A percentile compares a stretch with the other conserved stretches of the same genome.
Conservation (phyloP, 1,140 invertebrate species). For the Hormaphis cornu region DNA sequence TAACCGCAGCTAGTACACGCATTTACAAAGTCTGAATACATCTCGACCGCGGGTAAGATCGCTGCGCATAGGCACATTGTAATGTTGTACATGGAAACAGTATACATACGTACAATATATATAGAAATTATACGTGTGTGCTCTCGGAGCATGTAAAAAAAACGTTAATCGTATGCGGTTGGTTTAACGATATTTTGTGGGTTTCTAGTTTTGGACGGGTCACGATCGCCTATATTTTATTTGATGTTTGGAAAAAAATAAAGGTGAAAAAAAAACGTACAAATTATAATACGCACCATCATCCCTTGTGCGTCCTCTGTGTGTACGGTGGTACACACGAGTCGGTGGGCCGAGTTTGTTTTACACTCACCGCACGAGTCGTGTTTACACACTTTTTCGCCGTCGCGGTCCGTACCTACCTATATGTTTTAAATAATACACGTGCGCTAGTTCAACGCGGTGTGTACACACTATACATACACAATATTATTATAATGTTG, state of each 20-base stretch:
- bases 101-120: neutral
- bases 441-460: neutral
- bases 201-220: conserved; percentile 28
- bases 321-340: too few relatives aligned
- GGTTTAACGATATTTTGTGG: conserved; percentile 29
- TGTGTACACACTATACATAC: neutral
- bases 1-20: too few relatives aligned
- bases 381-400: conserved; percentile 8
- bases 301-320: too few relatives aligned
- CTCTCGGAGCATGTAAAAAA: neutral
- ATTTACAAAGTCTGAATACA: too few relatives aligned
- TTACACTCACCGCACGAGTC: conserved; percentile 32
- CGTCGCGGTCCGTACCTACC: neutral
- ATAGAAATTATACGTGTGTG: neutral
- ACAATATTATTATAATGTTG: neutral
- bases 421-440: neutral
- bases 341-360: conserved; percentile 12
- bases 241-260: conserved; percentile 29
- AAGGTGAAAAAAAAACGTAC: neutral
- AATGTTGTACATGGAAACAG: neutral
- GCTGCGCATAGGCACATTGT: neutral
- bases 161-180: conserved; percentile 29
- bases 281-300: conserved; percentile 25
- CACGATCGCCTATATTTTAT: conserved; percentile 30
- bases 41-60: too few relatives aligned